phyloP scores from a whole-genome alignment of 2,888 invertebrate genomes.

The Brachynemurus nebulosus region DNA sequence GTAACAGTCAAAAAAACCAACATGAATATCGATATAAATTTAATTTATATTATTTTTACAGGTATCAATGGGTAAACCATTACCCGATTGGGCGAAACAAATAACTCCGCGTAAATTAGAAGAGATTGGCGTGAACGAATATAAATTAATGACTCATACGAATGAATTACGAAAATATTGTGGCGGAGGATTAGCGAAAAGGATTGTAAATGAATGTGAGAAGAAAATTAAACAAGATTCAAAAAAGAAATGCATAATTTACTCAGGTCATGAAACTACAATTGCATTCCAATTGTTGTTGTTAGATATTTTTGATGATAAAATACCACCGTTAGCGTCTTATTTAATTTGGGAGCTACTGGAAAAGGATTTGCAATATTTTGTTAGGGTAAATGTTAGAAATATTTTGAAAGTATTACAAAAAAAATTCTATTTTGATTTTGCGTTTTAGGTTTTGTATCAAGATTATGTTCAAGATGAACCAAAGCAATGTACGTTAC shows the following conservation, averaged over 20 bases:
- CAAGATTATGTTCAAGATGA: neutral
- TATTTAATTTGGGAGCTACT: neutral
- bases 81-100: neutral
- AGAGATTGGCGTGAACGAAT: neutral
- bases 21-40: neutral
- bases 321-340: neutral
- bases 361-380: neutral
- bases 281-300: neutral
- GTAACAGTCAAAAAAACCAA: neutral
- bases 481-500: neutral
- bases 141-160: neutral
- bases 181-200: neutral
- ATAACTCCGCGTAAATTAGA: neutral
- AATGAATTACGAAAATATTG: neutral
- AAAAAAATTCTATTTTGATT: neutral
- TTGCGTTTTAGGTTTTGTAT: neutral
- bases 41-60: neutral
- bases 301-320: neutral
- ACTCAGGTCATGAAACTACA: slow-evolving; percentile 2
- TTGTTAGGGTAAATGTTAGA: neutral
- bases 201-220: neutral
- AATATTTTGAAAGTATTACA: too few species aligned
- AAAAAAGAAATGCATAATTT: neutral
- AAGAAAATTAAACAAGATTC: neutral
- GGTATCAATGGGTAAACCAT: neutral